Evolutionary conservation across 2,797 vertebrate genomes (phyloP), one percentile per base, ranked within the genome.

Genomic region (Pagetopsis macropterus): DNA sequence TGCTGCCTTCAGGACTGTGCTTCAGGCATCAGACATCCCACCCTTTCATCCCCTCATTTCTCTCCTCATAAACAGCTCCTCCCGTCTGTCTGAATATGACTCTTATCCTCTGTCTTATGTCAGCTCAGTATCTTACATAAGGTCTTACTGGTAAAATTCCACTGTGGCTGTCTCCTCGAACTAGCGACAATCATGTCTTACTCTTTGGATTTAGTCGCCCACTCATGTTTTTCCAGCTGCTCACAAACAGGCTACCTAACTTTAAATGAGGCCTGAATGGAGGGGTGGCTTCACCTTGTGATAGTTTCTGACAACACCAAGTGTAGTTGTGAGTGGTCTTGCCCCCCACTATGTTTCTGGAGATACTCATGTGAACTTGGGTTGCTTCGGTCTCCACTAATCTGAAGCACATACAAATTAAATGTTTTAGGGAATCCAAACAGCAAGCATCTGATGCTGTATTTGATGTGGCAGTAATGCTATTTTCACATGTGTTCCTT

Each of bases 201-300:
- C 86, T 88, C 87, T 93, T 91, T 84, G 17, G 58, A 79, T 86
- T 78, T 78, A 76, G 70, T 88, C 83, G 15, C 92, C 90, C 89
- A 90, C 91, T 83, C 76, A 3, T 93, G 92, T 93, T 89, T 92
- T 88, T 84, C 82, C 89, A 93, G 91, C 91, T 92, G 88, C 87
- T 91, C 79, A 83, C 84, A 76, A 81, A 88, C 81, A 85, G 79
- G 84, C 87, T 87, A 86, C 87, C 75, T 88, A 69, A 70, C 81
- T 80, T 88, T 78, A 86, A 83, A 86, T 75, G 58, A 74, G 65
- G 55, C 78, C 74, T 73, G 55, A 75, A 76, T 57, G 45, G 37
- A 72, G 44, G 16, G 37, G 48, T 59, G 37, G 63, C 61, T 75
- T 67, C 43, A 72, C 82, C 87, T 75, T 59, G 61, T 62, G 70